These are phyloP conservation scores for Amphiduros pacificus DNA, from an alignment of 2,888 invertebrate genomes.

Conservation along the genomic window DNA sequence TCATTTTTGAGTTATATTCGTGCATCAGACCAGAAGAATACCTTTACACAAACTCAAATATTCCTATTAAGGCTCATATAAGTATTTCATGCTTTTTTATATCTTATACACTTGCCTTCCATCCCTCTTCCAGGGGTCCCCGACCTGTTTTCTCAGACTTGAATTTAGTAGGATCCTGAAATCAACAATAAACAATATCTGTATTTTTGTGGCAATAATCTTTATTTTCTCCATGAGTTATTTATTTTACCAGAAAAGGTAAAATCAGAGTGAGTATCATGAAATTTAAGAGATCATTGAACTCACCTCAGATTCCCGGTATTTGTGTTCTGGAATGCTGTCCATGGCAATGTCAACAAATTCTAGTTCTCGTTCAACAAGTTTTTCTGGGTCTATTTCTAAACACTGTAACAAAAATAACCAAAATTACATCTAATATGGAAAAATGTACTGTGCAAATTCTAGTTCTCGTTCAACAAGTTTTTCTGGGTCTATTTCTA, in stretches of 20 bases:
- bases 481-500: conserved; percentile 74
- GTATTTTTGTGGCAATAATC: no score
- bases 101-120: conserved; percentile 62
- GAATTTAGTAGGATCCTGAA: conserved; percentile 77
- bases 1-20: no score
- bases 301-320: conserved; percentile 78
- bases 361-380: conserved; percentile 75
- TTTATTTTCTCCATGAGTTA: background rate
- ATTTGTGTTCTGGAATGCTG: conserved; percentile 81
- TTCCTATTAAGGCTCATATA: background rate
- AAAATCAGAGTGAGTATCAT: background rate
- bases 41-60: no score
- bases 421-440: no score
- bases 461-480: conserved; percentile 75
- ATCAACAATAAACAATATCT: no score
- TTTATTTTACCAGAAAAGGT: background rate
- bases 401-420: conserved; percentile 69
- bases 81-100: background rate
- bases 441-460: no score
- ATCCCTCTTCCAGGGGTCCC: conserved; percentile 82
- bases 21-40: no score
- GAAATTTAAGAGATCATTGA: background rate
- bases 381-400: conserved; percentile 72
- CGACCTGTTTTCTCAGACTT: conserved; percentile 80
- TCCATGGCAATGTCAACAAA: conserved; percentile 86